Base-by-base conservation (phyloP, 2,113 vertebrate genomes). In the Cephalopholis sonnerati region DNA sequence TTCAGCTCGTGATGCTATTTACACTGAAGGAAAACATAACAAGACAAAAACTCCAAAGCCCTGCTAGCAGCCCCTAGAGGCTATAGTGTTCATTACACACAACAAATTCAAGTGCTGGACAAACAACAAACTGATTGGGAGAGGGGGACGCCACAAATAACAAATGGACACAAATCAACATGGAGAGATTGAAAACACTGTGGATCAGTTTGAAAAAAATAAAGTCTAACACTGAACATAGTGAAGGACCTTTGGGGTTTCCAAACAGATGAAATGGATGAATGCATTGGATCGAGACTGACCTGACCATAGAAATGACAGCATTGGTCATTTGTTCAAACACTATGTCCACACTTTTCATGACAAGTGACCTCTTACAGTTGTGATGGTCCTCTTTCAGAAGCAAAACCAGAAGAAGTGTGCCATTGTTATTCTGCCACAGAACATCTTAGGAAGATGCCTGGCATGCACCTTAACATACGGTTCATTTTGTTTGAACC, bases 1-100 rank as follows among this genome's bases (percentile, higher is more conserved):
- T 84, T 81, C 69, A 86, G 48, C 63, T 73, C 27, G 1, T 54
- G 48, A 51, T 80, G 62, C 57, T 44, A 44, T 81, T 78, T 51
- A 83, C 51, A 46, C 8, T 51, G 16, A 81, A 63, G 32, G 46
- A 24, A 69, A 70, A 71, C 53, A 70, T 58, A 39, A 75, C 54
- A 53, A 51, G 22, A 70, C 61, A 17, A 2, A 25, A 65, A 36
- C 22, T 64, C 22, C 39, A 2, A 32, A 65, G 65, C 11, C 24
- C 24, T 50, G 18, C 8, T 39, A 74, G 50, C 3, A 39, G 3
- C 64, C 55, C 32, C 77, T 55, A 63, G 41, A 77, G 48, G 27
- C 13, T 50, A 5, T 17, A 53, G 17, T 25, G 66, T 53, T 62
- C 24, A 65, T 77, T 50, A 44, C 70, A 72, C 17, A 24, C 46